Conservation (phyloP, 2,888 invertebrate species). For the Lepetodrilus schrolli region DNA sequence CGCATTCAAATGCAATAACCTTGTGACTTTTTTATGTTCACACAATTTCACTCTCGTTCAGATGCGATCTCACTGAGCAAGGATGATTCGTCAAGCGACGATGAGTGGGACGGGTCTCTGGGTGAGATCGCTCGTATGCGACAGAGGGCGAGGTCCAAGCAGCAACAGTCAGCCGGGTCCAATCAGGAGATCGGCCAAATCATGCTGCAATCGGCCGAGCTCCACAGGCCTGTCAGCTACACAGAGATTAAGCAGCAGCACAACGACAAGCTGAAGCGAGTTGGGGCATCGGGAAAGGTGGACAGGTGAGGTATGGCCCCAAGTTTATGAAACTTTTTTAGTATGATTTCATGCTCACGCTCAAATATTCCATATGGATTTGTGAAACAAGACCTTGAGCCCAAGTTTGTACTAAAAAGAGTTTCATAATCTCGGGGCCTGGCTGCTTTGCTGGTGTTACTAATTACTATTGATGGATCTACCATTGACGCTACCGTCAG, state of each 20-base stretch:
- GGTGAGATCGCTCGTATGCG: slow-evolving; percentile 1
- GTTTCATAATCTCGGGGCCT: too few species aligned
- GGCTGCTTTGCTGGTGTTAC: too few species aligned
- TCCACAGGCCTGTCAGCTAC: slow-evolving; percentile 66
- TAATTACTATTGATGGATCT: too few species aligned
- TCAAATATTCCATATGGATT: too few species aligned
- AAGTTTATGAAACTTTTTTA: too few species aligned
- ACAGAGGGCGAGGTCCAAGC: background rate
- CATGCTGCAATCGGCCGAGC: slow-evolving; percentile 58
- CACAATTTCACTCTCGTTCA: too few species aligned
- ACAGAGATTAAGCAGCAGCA: slow-evolving; percentile 61
- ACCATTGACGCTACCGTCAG: too few species aligned
- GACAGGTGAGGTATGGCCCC: slow-evolving; percentile 53
- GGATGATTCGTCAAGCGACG: slow-evolving; percentile 6
- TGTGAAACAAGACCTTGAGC: too few species aligned
- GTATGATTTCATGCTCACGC: too few species aligned
- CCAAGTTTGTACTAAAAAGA: too few species aligned
- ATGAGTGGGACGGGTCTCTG: slow-evolving; percentile 25
- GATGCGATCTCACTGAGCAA: background rate
- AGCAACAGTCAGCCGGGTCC: background rate
- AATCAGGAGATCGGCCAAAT: slow-evolving; percentile 53
- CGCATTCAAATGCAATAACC: too few species aligned
- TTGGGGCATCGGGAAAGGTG: slow-evolving; percentile 59
- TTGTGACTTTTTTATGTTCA: too few species aligned
- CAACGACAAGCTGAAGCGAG: slow-evolving; percentile 59